Evolutionary conservation across 2,113 vertebrate species (phyloP), one percentile per base, ranked within the genome.

Genomic region (Etia nguti): DNA sequence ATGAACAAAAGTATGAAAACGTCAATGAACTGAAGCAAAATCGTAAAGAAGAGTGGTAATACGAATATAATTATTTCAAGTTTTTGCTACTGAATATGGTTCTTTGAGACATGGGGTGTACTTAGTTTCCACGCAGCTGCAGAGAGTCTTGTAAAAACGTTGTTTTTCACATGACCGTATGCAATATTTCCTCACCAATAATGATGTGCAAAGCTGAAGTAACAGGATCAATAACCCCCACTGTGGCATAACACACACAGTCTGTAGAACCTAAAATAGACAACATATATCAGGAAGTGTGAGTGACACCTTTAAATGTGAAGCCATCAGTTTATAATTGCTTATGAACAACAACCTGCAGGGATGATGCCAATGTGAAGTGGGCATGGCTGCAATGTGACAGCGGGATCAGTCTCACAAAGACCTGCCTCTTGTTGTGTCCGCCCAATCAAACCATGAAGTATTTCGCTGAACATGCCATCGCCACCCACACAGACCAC

Each of bases 401-500:
- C 93, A 9, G 89, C 54, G 2, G 93, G 91, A 83, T 96, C 94
- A 2, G 95, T 92, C 86, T 97, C 96, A 34, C 94, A 95, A 55
- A 96, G 83, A 57, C 96, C 96, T 4, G 95, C 96, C 90, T 97
- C 97, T 83, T 93, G 93, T 88, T 97, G 97, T 2, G 97, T 97
- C 59, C 96, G 95, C 56, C 94, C 95, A 85, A 97, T 96, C 94
- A 97, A 92, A 11, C 97, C 97, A 4, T 97, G 97, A 84, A 97
- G 95, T 55, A 97, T 77, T 93, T 97, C 97, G 1, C 96, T 97
- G 92, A 97, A 97, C 94, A 97, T 97, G 86, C 97, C 97, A 13
- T 97, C 97, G 5, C 97, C 97, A 1, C 97, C 97, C 52, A 97
- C 97, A 55, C 97, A 97, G 86, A 97, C 96, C 94, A 97, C 96